These are phyloP conservation scores for Cyphomyrmex costatus DNA, from an alignment of 1,140 invertebrate genomes.

Conservation along the genomic window DNA sequence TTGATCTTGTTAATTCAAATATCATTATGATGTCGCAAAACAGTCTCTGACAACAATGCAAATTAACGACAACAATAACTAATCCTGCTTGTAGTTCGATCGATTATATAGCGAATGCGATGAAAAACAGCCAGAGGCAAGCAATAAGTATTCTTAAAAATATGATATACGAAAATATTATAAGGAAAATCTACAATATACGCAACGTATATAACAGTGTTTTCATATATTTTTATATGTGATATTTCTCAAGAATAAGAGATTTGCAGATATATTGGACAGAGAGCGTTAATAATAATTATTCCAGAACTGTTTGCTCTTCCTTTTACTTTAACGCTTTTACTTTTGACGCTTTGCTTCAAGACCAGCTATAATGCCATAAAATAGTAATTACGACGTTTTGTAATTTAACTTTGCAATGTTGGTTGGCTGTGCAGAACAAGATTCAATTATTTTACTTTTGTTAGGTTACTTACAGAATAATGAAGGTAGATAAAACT, in stretches of 20 bases:
- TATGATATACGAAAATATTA: too few relatives aligned
- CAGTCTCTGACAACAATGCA: background rate
- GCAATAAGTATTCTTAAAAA: too few relatives aligned
- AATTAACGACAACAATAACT: constrained; percentile 42
- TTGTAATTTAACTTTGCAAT: background rate
- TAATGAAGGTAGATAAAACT: background rate
- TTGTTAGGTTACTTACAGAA: background rate
- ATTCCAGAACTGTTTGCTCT: background rate
- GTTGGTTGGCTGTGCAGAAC: constrained; percentile 2
- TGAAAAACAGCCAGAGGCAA: too few relatives aligned
- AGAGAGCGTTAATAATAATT: constrained; percentile 35
- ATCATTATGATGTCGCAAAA: background rate
- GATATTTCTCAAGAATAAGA: too few relatives aligned
- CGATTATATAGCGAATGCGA: constrained; percentile 32
- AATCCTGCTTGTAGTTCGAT: constrained; percentile 26
- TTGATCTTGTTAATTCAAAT: background rate
- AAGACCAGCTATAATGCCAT: background rate
- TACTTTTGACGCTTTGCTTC: background rate
- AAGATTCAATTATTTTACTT: constrained; percentile 11
- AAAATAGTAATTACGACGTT: constrained; percentile 21
- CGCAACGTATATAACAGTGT: too few relatives aligned
- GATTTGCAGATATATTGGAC: background rate
- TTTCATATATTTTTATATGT: too few relatives aligned
- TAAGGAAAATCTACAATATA: too few relatives aligned
- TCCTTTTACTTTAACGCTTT: background rate